Percentiles rank a stretch among this genome's conserved stretches.
phyloP scores from a whole-genome alignment of 2,888 invertebrate species.

The Cordilura impudica region DNA sequence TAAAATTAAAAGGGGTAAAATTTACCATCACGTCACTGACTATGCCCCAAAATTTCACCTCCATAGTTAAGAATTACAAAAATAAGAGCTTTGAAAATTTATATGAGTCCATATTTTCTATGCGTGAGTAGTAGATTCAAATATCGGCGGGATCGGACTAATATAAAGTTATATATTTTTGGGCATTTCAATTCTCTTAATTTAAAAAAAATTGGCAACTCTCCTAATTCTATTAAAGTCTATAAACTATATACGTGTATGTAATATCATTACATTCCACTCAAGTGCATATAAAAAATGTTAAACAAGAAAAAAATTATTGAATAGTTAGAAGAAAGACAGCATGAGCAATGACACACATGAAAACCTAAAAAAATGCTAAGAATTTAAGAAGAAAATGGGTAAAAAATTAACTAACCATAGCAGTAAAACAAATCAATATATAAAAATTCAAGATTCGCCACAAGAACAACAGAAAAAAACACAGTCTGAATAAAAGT shows the following conservation, averaged over 20 bases:
- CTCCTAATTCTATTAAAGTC: slow-evolving; percentile 2
- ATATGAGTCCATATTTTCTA: too few species aligned
- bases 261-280: slow-evolving; percentile 45
- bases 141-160: too few species aligned
- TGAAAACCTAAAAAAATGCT: slow-evolving; percentile 20
- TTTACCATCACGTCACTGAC: too few species aligned
- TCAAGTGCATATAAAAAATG: slow-evolving; percentile 8
- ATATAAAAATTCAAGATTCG: not conserved
- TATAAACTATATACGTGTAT: not conserved
- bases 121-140: too few species aligned
- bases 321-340: not conserved
- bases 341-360: not conserved
- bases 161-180: too few species aligned
- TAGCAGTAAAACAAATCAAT: not conserved
- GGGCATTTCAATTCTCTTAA: too few species aligned
- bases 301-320: not conserved
- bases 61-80: too few species aligned
- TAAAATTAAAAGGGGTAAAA: too few species aligned
- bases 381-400: not conserved
- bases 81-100: too few species aligned
- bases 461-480: not conserved
- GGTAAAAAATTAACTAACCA: not conserved
- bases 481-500: not conserved
- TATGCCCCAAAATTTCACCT: too few species aligned
- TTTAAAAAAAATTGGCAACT: slow-evolving; percentile 13